Conservation (phyloP, 2,888 invertebrate genomes). For the Tachina fera region DNA sequence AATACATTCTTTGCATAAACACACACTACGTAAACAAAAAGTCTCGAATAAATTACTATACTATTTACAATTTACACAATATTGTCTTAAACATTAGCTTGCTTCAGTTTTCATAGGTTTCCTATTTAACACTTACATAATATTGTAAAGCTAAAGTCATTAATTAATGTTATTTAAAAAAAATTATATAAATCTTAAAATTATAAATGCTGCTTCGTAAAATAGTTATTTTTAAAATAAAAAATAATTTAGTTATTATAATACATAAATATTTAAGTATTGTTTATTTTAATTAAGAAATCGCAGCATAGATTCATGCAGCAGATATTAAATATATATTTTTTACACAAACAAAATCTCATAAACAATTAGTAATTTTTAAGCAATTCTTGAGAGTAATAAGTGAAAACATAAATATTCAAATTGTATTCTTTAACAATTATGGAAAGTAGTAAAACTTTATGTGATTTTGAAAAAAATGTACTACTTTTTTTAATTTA, state of each 20-base stretch:
- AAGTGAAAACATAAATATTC: not conserved
- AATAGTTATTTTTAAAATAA: conserved; percentile 55
- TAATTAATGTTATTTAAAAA: conserved; percentile 45
- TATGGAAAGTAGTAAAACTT: not conserved
- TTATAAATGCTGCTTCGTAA: conserved; percentile 61
- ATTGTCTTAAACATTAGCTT: conserved; percentile 52
- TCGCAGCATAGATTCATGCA: conserved; percentile 31
- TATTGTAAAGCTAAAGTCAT: conserved; percentile 54
- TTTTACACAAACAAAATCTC: conserved; percentile 39
- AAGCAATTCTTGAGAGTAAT: conserved; percentile 35
- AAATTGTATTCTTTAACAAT: not conserved
- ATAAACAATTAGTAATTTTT: conserved; percentile 54
- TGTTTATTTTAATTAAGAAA: conserved; percentile 6
- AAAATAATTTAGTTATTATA: conserved; percentile 27
- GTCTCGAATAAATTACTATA: too few species aligned
- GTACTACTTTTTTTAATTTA: not conserved
- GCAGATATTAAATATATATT: conserved; percentile 39
- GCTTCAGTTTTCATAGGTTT: conserved; percentile 74
- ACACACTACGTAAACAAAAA: too few species aligned
- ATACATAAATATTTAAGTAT: not conserved
- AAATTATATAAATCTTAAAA: conserved; percentile 28
- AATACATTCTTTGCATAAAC: too few species aligned
- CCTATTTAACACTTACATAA: conserved; percentile 67
- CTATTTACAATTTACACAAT: conserved; percentile 26
- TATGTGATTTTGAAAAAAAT: not conserved